A percentile compares a stretch with the other conserved stretches of the same genome.
Conservation (phyloP, 2,888 invertebrate genomes). For the Stenodera caucasica region DNA sequence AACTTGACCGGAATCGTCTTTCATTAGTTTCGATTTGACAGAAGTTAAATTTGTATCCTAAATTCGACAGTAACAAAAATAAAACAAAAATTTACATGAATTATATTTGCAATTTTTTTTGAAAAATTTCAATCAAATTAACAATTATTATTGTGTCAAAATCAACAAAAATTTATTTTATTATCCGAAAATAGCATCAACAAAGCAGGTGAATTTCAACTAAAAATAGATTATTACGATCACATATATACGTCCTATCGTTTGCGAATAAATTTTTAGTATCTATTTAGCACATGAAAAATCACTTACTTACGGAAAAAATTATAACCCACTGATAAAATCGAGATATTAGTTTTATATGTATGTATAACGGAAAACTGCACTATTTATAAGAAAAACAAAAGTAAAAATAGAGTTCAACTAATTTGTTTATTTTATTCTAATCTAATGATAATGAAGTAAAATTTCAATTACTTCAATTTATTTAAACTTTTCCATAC, state of each 20-base stretch:
- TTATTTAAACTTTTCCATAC: not conserved
- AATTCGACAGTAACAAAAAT: not conserved
- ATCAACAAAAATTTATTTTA: conserved; percentile 19
- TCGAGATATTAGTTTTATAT: too few species aligned
- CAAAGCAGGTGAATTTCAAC: conserved; percentile 40
- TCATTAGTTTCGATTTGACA: not conserved
- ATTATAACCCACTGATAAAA: not conserved
- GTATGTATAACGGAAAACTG: too few species aligned
- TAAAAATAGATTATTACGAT: conserved; percentile 27
- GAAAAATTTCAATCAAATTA: too few species aligned
- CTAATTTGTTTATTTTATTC: not conserved
- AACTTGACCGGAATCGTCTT: not conserved
- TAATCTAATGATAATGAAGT: not conserved
- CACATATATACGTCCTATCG: not conserved
- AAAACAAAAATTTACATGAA: not conserved
- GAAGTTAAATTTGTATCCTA: not conserved
- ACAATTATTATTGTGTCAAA: too few species aligned
- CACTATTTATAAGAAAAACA: not conserved
- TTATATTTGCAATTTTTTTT: too few species aligned
- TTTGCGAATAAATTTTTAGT: not conserved
- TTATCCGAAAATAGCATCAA: conserved; percentile 33
- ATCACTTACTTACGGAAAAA: conserved; percentile 14
- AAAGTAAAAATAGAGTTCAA: not conserved
- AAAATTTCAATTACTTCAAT: not conserved
- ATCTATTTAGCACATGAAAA: not conserved